These are phyloP conservation scores for Macquaria ambigua DNA, from an alignment of 2,113 vertebrate species.

Conservation along the genomic window DNA sequence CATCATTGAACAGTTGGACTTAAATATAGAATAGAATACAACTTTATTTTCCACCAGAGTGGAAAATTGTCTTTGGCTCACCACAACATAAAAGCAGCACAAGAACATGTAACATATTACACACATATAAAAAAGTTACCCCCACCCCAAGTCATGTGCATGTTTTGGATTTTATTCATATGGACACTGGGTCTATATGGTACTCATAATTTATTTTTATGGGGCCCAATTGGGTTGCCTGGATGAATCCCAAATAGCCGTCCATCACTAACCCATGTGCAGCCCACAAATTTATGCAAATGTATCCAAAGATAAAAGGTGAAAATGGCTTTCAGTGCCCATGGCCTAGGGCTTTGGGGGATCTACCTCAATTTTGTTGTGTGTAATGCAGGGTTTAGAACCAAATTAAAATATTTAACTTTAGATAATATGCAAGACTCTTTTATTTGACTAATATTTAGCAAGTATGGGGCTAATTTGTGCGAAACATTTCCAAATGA, in stretches of 20 bases:
- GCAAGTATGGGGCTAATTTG: not conserved
- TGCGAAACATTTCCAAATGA: not conserved
- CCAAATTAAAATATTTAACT: too few species aligned
- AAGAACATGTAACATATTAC: not conserved
- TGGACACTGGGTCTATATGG: too few species aligned
- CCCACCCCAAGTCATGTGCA: too few species aligned
- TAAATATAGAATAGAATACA: not conserved
- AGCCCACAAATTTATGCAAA: not conserved
- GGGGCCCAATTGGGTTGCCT: too few species aligned
- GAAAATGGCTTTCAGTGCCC: not conserved
- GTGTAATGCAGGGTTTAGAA: not conserved
- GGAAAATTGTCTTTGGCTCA: too few species aligned
- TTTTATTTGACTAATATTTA: not conserved
- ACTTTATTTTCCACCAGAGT: not conserved
- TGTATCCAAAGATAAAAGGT: not conserved
- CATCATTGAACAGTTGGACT: not conserved
- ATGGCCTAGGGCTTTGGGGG: not conserved
- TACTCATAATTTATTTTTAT: too few species aligned
- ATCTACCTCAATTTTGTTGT: not conserved
- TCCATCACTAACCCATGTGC: not conserved
- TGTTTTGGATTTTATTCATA: too few species aligned
- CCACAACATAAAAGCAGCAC: not conserved
- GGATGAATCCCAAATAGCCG: too few species aligned
- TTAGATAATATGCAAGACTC: not conserved
- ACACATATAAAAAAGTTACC: too few species aligned